A percentile compares a stretch with the other conserved stretches of the same genome.
Conservation (phyloP, 2,113 vertebrate species). For the Ailuropoda melanoleuca region DNA sequence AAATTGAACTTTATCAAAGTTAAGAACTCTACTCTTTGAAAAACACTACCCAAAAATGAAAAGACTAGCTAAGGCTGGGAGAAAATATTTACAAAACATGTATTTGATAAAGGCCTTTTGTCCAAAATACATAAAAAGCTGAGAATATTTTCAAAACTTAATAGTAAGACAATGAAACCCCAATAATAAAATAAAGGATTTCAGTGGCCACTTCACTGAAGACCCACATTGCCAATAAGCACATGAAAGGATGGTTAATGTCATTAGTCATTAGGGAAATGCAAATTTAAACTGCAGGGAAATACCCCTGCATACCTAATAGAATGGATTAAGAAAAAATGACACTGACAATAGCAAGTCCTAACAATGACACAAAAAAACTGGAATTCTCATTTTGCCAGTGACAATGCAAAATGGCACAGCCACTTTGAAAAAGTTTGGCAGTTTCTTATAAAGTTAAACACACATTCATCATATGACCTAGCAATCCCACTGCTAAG, state of each 20-base stretch:
- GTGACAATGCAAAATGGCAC: neutral
- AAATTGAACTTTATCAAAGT: neutral
- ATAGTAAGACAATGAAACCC: neutral
- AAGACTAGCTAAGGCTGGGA: neutral
- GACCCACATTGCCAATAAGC: neutral
- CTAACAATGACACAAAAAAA: neutral
- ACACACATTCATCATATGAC: neutral
- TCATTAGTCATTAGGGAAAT: constrained; percentile 26
- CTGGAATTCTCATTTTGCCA: neutral
- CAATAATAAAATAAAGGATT: constrained; percentile 4
- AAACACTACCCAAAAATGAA: neutral
- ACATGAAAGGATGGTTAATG: constrained; percentile 4
- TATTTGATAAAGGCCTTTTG: neutral
- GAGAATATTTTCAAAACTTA: neutral
- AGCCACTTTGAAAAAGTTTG: neutral
- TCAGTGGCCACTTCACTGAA: neutral
- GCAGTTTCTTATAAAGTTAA: neutral
- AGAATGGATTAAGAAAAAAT: neutral
- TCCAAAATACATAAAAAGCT: neutral
- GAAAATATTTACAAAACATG: neutral
- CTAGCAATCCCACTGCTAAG: neutral
- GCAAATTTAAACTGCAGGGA: neutral
- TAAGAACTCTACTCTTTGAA: neutral
- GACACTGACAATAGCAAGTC: neutral
- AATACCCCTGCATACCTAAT: neutral